Evolutionary conservation across 2,113 vertebrate genomes (phyloP), one percentile per base, ranked within the genome.

Genomic region (Eolophus roseicapilla): DNA sequence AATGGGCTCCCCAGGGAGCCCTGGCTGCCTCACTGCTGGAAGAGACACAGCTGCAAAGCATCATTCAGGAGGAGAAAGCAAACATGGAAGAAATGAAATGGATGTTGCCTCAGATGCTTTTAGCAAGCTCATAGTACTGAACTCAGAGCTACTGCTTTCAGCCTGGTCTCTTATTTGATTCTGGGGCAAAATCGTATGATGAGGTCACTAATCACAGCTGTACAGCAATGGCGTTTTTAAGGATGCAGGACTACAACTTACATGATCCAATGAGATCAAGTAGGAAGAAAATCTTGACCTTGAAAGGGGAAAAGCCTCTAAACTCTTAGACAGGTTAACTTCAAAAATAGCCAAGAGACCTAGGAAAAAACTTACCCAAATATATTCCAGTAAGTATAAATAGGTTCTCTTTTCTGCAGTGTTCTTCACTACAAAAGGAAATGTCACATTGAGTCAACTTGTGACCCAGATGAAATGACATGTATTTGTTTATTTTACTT

Each of bases 401-500:
- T 87, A 94, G 76, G 41, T 9, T 91, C 37, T 88, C 27, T 93
- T 63, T 83, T 76, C 88, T 74, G 53, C 78, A 18, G 0, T 49
- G 63, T 63, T 93, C 88, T 91, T 89, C 65, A 25, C 64, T 82
- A 49, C 60, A 37, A 93, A 93, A 96, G 92, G 81, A 96, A 97
- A 94, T 88, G 95, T 91, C 91, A 65, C 17, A 5, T 95, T 79
- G 88, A 96, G 90, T 79, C 86, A 96, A 53, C 92, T 86, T 92
- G 62, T 93, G 91, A 94, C 81, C 83, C 59, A 96, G 74, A 92
- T 85, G 67, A 96, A 95, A 94, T 82, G 31, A 82, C 81, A 82
- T 55, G 65, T 63, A 35, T 85, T 89, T 97, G 91, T 94, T 96
- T 96, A 84, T 93, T 96, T 95, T 94, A 79, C 74, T 96, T 92